These are phyloP conservation scores for Cylloceria caligata DNA, from an alignment of 2,888 invertebrate genomes.

Conservation along the genomic window DNA sequence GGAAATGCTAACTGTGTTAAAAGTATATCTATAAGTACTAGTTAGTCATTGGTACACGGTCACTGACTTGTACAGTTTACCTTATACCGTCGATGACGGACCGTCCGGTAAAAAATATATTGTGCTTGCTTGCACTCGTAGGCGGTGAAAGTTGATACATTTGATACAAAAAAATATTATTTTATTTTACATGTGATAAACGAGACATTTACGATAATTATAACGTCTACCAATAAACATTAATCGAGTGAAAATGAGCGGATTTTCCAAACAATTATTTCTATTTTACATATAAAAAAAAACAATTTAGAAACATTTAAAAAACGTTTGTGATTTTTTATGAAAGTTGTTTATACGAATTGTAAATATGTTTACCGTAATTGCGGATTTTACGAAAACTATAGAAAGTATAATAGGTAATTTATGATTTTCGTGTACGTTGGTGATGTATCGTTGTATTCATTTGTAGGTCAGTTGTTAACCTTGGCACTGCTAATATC, in stretches of 20 bases:
- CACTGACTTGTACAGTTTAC: too few species aligned
- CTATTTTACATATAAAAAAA: neutral
- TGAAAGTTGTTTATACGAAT: neutral
- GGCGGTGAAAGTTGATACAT: conserved; percentile 50
- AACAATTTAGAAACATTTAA: neutral
- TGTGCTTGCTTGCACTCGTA: conserved; percentile 14
- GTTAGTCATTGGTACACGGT: too few species aligned
- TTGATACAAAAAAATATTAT: conserved; percentile 31
- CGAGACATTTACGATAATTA: neutral
- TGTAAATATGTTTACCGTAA: conserved; percentile 76
- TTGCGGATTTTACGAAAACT: conserved; percentile 72
- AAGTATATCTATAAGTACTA: too few species aligned
- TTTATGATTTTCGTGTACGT: conserved; percentile 20
- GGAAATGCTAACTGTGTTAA: too few species aligned
- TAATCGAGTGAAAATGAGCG: conserved; percentile 7
- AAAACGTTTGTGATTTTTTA: conserved; percentile 11
- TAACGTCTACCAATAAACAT: neutral
- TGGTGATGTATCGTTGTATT: conserved; percentile 10
- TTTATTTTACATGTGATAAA: conserved; percentile 28
- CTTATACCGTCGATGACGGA: too few species aligned
- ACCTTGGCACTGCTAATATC: conserved; percentile 56
- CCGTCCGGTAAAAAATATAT: too few species aligned
- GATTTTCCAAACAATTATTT: conserved; percentile 1
- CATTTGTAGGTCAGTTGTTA: conserved; percentile 23
- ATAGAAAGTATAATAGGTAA: conserved; percentile 79